phyloP scores from a whole-genome alignment of 2,888 invertebrate species.

The Spodoptera littoralis region DNA sequence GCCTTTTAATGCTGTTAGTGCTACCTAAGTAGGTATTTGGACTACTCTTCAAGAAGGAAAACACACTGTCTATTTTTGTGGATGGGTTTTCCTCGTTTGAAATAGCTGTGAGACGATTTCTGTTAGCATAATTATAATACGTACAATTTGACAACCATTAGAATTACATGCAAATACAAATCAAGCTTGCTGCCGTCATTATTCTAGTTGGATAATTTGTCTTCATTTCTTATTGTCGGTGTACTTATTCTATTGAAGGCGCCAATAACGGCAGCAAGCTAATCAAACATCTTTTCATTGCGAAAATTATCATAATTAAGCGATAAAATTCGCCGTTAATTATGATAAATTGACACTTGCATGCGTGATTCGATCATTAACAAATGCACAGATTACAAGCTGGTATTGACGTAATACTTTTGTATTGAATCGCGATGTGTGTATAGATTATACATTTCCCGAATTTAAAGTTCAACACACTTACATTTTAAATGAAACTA shows the following conservation, averaged over 20 bases:
- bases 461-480: background rate
- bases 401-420: slow-evolving; percentile 30
- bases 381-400: slow-evolving; percentile 34
- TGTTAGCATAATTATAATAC: background rate
- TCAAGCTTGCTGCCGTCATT: slow-evolving; percentile 7
- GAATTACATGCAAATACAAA: background rate
- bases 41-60: slow-evolving; percentile 15
- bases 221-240: slow-evolving; percentile 13
- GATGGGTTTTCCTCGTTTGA: slow-evolving; percentile 10
- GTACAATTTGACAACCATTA: background rate
- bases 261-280: slow-evolving; percentile 14
- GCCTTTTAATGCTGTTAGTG: slow-evolving; percentile 12
- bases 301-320: slow-evolving; percentile 42
- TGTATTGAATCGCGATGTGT: slow-evolving; percentile 12
- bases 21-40: background rate
- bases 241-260: slow-evolving; percentile 13
- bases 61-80: slow-evolving; percentile 1
- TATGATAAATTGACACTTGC: slow-evolving; percentile 39
- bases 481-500: background rate
- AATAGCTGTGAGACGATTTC: background rate
- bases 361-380: slow-evolving; percentile 26
- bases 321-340: slow-evolving; percentile 36
- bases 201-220: slow-evolving; percentile 18
- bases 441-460: slow-evolving; percentile 1
- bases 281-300: slow-evolving; percentile 38